A percentile compares a stretch with the other conserved stretches of the same genome.
Evolutionary conservation across 2,113 vertebrate species (phyloP).

Genomic region (Sebastes fasciatus): DNA sequence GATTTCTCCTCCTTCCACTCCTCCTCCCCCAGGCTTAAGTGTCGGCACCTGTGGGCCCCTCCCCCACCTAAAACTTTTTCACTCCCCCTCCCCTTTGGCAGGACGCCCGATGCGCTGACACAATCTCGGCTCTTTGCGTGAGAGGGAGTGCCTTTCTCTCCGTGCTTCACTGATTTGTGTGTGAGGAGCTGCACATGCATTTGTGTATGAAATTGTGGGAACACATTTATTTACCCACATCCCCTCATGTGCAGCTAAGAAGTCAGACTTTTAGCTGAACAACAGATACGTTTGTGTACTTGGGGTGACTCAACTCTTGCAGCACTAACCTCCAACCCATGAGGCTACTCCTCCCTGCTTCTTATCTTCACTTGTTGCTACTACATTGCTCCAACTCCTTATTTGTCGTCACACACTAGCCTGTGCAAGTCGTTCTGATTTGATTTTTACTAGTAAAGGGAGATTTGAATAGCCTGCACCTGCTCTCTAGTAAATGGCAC

Average conservation of each 20-base stretch:
- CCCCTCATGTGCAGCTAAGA: not conserved
- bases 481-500: constrained; percentile 79
- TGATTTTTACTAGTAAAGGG: constrained; percentile 67
- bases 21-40: constrained; percentile 69
- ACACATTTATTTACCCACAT: constrained; percentile 14
- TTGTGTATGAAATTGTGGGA: constrained; percentile 32
- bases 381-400: constrained; percentile 49
- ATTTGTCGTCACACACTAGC: constrained; percentile 34
- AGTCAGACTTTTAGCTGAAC: constrained; percentile 26
- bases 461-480: constrained; percentile 81
- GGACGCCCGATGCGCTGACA: constrained; percentile 56
- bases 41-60: constrained; percentile 76
- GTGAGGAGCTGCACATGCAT: constrained; percentile 17
- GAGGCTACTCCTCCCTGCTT: constrained; percentile 31
- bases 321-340: constrained; percentile 39
- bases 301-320: constrained; percentile 48
- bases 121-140: constrained; percentile 69
- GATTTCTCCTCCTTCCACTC: constrained; percentile 40
- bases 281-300: constrained; percentile 31
- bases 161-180: constrained; percentile 47
- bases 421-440: constrained; percentile 55
- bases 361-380: constrained; percentile 53
- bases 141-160: constrained; percentile 58
- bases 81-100: constrained; percentile 64
- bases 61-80: constrained; percentile 55